A percentile compares a stretch with the other conserved stretches of the same genome.
phyloP scores from a whole-genome alignment of 2,797 vertebrate species.

The Podarcis lilfordi region DNA sequence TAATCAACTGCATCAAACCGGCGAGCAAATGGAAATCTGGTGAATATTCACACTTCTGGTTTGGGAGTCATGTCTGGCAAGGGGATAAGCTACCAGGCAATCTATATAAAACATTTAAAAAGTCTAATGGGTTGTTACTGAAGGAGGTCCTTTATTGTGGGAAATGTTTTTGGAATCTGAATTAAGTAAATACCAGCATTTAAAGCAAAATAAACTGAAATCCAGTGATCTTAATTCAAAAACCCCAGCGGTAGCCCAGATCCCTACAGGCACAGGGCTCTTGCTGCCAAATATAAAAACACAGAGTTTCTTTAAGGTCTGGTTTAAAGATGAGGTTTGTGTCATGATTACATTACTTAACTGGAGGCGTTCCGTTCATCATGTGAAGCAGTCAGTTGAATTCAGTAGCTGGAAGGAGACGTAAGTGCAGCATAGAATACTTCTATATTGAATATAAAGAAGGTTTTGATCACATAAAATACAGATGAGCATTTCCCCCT shows the following conservation, averaged over 20 bases:
- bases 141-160: background rate
- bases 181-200: background rate
- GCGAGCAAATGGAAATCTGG: constrained; percentile 83
- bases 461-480: background rate
- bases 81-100: background rate
- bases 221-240: background rate
- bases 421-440: background rate
- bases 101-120: background rate
- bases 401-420: background rate
- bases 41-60: constrained; percentile 73
- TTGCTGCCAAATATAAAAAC: background rate
- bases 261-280: background rate
- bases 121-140: background rate
- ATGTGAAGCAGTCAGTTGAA: background rate
- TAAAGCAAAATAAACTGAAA: too few species aligned
- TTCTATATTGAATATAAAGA: background rate
- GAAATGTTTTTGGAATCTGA: background rate
- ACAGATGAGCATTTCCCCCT: background rate
- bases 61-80: constrained; percentile 32
- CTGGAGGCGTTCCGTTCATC: background rate
- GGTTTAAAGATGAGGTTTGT: background rate
- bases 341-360: background rate
- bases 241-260: background rate
- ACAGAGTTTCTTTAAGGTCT: background rate
- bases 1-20: constrained; percentile 88